A percentile compares a stretch with the other conserved stretches of the same genome.
Conservation (phyloP, 2,113 vertebrate species). For the Montifringilla adamsi region DNA sequence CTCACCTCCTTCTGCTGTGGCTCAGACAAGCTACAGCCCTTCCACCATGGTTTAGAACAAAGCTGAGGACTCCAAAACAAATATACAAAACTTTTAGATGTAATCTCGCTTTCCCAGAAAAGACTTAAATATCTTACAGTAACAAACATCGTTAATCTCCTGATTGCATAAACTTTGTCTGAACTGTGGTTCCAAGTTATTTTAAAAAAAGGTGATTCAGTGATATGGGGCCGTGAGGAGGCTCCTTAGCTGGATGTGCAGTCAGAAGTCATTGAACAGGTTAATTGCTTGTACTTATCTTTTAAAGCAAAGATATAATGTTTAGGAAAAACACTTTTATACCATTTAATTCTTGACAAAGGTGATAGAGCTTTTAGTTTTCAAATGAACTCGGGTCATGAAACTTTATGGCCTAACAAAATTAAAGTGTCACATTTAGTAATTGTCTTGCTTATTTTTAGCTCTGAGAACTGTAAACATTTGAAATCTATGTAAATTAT, state of each 20-base stretch:
- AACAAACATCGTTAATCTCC: not conserved
- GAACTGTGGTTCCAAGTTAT: not conserved
- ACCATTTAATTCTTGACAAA: slow-evolving; percentile 29
- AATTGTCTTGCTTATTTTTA: not conserved
- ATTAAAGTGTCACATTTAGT: not conserved
- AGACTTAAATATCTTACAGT: not conserved
- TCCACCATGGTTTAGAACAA: not conserved
- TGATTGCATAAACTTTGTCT: not conserved
- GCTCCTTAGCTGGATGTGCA: not conserved
- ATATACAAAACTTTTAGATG: not conserved
- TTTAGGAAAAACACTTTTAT: slow-evolving; percentile 18
- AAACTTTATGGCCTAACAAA: slow-evolving; percentile 13
- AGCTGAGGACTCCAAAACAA: not conserved
- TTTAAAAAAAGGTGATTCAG: not conserved
- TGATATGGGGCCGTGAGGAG: not conserved
- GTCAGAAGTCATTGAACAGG: slow-evolving; percentile 30
- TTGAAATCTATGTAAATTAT: not conserved
- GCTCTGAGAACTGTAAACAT: not conserved
- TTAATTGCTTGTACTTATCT: slow-evolving; percentile 57
- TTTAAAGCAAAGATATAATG: slow-evolving; percentile 18
- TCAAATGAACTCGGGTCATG: not conserved
- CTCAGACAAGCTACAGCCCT: not conserved
- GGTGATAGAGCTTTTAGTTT: slow-evolving; percentile 7
- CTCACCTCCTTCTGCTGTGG: not conserved
- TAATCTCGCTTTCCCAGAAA: not conserved